Base-by-base conservation (phyloP, 1,140 invertebrate species). In the Zaprionus ghesquierei region DNA sequence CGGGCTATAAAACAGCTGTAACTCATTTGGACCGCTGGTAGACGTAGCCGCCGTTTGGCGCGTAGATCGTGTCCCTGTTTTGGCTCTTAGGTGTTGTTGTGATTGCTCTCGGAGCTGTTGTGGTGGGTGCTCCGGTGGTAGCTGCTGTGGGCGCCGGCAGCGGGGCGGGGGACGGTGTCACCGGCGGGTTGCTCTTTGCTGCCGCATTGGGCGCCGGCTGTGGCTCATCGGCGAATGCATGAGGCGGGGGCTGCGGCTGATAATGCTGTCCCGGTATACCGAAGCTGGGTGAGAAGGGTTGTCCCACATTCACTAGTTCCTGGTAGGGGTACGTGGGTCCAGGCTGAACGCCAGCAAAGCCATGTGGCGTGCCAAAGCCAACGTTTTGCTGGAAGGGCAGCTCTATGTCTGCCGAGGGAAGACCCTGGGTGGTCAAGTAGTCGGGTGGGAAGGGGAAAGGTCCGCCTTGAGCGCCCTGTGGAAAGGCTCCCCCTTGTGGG, bases 31-130 rank as follows among this genome's bases (percentile, higher is more conserved):
- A 53, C 23, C 69, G 66, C 41, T 87, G 69, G 75, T 91, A 91
- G 55, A 91, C 69, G 46, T 91, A 91, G 20, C 90, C 90, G 22
- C 90, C 90, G 56, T 91, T 91, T 20, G 90, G n/a, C 8, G 77
- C 90, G 23, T 91, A 91, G 20, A 89, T 13, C n/a, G 82, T 87
- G 8, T 89, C 82, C 65, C 49, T 41, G 12, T 41, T 76, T 10
- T 8, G 33, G 31, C 27, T 59, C 62, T 76, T 56, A n/a, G 50
- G 49, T n/a, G 41, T 46, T 10, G 18, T 12, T 20, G n/a, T 41
- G 35, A 41, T 41, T 15, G n/a, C n/a, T 41, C n/a, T 41, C 0
- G 41, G 41, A 3, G 75, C 50, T 10, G 60, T 46, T 41, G 51
- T 82, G 59, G 56, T 35, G 35, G 44, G 58, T 27, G 20, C 18